phyloP scores from a whole-genome alignment of 1,140 invertebrate species.

The Penaeus vannamei region DNA sequence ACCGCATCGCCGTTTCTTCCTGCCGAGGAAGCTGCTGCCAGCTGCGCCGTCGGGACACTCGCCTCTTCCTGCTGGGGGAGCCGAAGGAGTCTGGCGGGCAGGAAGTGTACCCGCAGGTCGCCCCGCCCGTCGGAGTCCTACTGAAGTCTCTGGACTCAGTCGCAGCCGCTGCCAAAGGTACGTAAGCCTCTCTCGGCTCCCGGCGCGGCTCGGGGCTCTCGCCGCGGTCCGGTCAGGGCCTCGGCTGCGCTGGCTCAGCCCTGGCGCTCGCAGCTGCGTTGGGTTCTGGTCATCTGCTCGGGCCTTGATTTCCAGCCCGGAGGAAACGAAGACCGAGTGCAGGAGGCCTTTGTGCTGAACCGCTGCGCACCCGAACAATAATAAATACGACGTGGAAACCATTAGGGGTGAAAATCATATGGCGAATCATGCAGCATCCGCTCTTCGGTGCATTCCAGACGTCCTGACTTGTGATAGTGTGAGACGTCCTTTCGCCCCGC shows the following conservation, averaged over 20 bases:
- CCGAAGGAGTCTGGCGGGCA: slow-evolving; percentile 2
- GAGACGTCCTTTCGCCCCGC: no score
- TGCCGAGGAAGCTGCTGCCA: slow-evolving; percentile 45
- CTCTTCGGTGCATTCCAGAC: no score
- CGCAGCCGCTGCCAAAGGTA: slow-evolving; percentile 45
- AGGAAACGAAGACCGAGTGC: no score
- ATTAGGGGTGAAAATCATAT: no score
- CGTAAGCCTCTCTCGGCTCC: neutral
- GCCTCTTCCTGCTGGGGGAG: slow-evolving; percentile 50
- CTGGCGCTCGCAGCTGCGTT: no score
- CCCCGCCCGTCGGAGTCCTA: slow-evolving; percentile 39
- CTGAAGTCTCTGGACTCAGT: slow-evolving; percentile 31
- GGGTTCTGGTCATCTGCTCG: neutral
- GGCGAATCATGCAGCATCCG: no score
- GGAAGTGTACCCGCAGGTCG: slow-evolving; percentile 51
- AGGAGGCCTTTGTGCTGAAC: no score
- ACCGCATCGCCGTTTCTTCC: slow-evolving; percentile 13
- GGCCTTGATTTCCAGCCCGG: no score
- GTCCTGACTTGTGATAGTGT: no score
- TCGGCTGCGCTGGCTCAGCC: neutral
- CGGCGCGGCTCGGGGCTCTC: neutral
- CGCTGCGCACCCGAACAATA: no score
- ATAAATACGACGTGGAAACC: no score
- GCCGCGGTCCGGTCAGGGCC: neutral
- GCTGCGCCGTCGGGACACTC: slow-evolving; percentile 40